Evolutionary conservation across 2,888 invertebrate species (phyloP), one percentile per base, ranked within the genome.

Genomic region (Nezara viridula): DNA sequence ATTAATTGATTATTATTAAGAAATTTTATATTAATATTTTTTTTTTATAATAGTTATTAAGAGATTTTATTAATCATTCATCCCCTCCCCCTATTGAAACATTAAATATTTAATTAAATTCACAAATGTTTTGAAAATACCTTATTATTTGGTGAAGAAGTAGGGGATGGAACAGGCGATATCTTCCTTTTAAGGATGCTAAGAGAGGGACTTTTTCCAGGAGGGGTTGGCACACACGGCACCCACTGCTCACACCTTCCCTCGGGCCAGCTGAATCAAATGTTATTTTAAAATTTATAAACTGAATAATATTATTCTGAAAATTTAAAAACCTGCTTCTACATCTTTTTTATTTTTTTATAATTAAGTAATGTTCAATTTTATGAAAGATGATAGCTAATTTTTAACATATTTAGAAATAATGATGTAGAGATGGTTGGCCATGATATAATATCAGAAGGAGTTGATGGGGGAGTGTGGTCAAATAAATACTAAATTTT

Each of bases 201-300:
- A 21, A 73, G 47, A 1, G 49, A 55, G 21, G 89, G 89, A 37
- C 86, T 89, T 21, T 49, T 44, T 19, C 60, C 88, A n/a, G 89
- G 88, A 47, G 89, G 89, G 2, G 89, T 88, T 1, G 89, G 89
- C n/a, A 85, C 21, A 24, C 86, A 89, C n/a, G 89, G 86, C 27
- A 89, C 88, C 89, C 89, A 89, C 10, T 66, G 49, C 32, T 89
- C 89, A 40, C 52, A 55, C 10, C 86, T 40, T 27, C 89, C 89
- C 66, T 88, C 86, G 24, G 89, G 89, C 89, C 89, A 89, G n/a
- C 89, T 89, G 66, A 27, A 88, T 21, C n/a, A 37, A 86, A 37
- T 81, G n/a, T 40, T 77, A 77, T 5, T 9, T 77, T 24, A 32
- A 9, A 1, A n/a, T 55, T n/a, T 55, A 12, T 21, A 24, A 52